These are phyloP conservation scores for Lagria hirta DNA, from an alignment of 2,888 invertebrate genomes.

Conservation along the genomic window DNA sequence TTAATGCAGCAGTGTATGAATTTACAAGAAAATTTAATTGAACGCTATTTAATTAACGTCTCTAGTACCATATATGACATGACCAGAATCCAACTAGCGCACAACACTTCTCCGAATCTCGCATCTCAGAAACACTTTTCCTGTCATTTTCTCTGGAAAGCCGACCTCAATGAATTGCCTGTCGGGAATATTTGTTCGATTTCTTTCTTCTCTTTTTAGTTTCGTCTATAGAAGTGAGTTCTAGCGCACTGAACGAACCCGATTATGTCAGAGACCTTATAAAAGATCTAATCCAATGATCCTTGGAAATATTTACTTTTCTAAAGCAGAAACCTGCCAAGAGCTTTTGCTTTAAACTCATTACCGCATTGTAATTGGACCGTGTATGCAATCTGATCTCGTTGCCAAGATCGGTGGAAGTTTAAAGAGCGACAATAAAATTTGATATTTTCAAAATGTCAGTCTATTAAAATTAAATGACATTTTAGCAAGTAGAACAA, in stretches of 20 bases:
- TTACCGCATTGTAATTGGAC: conserved; percentile 20
- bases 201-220: conserved; percentile 32
- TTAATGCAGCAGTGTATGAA: too few relatives aligned
- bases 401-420: too few relatives aligned
- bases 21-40: too few relatives aligned
- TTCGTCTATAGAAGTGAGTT: conserved; percentile 32
- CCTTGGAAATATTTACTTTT: conserved; percentile 42
- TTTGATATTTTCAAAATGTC: conserved; percentile 7
- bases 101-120: too few relatives aligned
- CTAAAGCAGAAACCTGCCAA: conserved; percentile 27
- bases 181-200: conserved; percentile 30
- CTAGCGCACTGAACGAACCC: conserved; percentile 31
- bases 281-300: conserved; percentile 44
- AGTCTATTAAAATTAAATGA: too few relatives aligned
- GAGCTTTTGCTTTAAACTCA: conserved; percentile 22
- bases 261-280: conserved; percentile 41
- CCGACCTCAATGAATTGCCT: conserved; percentile 19
- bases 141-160: conserved; percentile 16
- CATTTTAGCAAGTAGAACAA: too few relatives aligned
- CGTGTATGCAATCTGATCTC: too few relatives aligned
- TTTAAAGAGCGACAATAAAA: too few relatives aligned
- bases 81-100: too few relatives aligned
- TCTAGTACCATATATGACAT: too few relatives aligned
- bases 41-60: too few relatives aligned
- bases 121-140: conserved; percentile 15